Conservation (phyloP, 2,888 invertebrate species). For the Idaea aversata region DNA sequence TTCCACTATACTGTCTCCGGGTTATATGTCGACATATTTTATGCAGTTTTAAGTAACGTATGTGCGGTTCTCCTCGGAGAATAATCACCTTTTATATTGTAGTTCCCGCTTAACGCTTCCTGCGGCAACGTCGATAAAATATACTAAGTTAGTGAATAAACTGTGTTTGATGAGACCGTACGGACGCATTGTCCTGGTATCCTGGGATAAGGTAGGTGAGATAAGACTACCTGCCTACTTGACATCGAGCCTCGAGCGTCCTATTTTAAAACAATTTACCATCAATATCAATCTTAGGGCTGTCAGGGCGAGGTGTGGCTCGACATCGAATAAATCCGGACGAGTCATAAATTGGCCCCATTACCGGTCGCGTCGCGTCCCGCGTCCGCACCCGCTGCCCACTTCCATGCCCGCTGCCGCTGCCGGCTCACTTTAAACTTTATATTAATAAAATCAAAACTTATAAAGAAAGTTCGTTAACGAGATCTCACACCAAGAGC, state of each 20-base stretch:
- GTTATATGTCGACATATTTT: background rate
- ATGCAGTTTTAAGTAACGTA: background rate
- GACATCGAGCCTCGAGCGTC: background rate
- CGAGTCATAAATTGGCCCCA: background rate
- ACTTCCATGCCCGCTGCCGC: conserved; percentile 3
- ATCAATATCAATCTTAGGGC: background rate
- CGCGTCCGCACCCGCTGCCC: conserved; percentile 2
- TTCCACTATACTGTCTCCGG: conserved; percentile 9
- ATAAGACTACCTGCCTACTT: background rate
- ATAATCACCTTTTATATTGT: background rate
- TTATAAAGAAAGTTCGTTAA: conserved; percentile 31
- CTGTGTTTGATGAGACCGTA: background rate
- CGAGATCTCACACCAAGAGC: conserved; percentile 16
- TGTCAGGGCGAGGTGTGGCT: background rate
- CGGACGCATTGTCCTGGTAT: background rate
- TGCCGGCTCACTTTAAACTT: conserved; percentile 12
- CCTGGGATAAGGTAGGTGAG: background rate
- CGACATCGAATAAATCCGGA: background rate
- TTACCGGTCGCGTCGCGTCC: conserved; percentile 1
- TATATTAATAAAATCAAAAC: conserved; percentile 29
- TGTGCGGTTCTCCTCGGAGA: background rate
- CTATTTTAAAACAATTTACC: background rate
- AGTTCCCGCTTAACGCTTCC: background rate
- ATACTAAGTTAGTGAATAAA: background rate
- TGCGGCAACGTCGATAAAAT: background rate